These are phyloP conservation scores for Lysandra bellargus DNA, from an alignment of 2,888 invertebrate genomes.

Conservation along the genomic window DNA sequence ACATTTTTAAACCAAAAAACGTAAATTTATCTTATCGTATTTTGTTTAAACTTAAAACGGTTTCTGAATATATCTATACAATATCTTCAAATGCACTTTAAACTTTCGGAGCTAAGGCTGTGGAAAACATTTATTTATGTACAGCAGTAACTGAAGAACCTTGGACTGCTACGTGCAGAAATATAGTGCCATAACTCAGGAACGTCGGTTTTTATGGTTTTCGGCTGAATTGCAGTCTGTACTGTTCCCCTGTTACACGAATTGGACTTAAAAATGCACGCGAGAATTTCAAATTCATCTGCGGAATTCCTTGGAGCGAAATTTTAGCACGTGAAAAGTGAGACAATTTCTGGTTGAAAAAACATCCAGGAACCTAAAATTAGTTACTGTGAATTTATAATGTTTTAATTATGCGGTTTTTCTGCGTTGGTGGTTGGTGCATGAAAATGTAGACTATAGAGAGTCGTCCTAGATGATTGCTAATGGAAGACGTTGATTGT, in stretches of 20 bases:
- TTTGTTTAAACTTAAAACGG: too few species aligned
- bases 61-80: too few species aligned
- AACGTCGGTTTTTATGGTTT: conserved; percentile 16
- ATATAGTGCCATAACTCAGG: neutral
- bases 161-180: neutral
- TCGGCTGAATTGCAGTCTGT: neutral
- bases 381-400: neutral
- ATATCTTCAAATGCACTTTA: too few species aligned
- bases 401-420: neutral
- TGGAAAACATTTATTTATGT: neutral
- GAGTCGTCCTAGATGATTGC: too few species aligned
- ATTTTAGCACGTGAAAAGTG: neutral
- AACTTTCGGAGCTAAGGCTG: neutral
- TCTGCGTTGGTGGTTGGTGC: neutral
- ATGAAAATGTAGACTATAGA: neutral
- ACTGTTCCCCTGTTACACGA: neutral
- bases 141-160: neutral
- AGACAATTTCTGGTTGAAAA: neutral
- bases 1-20: too few species aligned
- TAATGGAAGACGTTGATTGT: too few species aligned
- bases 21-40: too few species aligned
- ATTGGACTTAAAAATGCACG: conserved; percentile 2
- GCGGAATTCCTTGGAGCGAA: neutral
- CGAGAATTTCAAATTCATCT: conserved; percentile 6
- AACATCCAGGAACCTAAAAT: neutral